Evolutionary conservation across 2,113 vertebrate genomes (phyloP).

Genomic region (Miniopterus natalensis): DNA sequence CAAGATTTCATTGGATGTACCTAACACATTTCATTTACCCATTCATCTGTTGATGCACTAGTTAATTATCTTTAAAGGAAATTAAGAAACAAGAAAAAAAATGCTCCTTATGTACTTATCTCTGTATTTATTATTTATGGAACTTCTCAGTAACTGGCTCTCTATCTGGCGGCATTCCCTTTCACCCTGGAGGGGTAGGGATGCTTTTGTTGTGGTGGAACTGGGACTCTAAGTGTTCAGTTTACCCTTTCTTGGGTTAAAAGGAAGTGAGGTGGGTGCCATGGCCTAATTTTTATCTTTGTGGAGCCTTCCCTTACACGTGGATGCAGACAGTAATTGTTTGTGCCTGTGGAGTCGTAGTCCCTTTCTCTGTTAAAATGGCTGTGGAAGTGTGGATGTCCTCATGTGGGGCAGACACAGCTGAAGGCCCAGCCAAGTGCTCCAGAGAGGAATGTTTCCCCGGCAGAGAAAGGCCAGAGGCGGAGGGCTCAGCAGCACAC

Average conservation of each 20-base stretch:
- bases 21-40: neutral
- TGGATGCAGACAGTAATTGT: neutral
- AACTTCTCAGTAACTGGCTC: neutral
- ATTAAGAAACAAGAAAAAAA: conserved; percentile 31
- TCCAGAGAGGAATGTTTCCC: neutral
- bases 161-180: neutral
- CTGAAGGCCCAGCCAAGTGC: neutral
- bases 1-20: neutral
- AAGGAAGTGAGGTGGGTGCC: neutral
- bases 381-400: too few species aligned
- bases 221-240: neutral
- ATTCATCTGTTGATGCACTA: neutral
- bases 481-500: neutral
- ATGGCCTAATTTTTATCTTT: neutral
- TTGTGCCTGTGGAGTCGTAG: neutral
- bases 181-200: neutral
- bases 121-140: neutral
- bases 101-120: neutral
- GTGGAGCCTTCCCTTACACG: neutral
- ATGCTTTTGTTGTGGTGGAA: neutral
- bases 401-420: neutral
- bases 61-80: conserved; percentile 5
- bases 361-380: neutral
- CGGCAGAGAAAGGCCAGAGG: neutral
- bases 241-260: neutral